phyloP scores from a whole-genome alignment of 2,113 vertebrate species.

The Leptobrachium leishanense region DNA sequence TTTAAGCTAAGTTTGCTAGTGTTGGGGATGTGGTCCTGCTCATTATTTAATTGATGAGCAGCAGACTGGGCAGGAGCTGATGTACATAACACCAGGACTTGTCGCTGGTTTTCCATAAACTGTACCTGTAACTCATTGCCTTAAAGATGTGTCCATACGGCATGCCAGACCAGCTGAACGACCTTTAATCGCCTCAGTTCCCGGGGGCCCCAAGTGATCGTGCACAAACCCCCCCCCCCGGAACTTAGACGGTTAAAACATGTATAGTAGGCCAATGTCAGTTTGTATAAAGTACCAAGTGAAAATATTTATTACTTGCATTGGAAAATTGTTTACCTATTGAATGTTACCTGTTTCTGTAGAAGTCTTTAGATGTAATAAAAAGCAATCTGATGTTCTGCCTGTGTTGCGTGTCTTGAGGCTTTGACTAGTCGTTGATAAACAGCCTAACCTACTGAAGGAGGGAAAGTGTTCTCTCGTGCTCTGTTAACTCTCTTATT shows the following conservation, averaged over 20 bases:
- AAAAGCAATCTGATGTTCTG: constrained; percentile 83
- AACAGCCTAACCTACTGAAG: not conserved
- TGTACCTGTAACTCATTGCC: constrained; percentile 89
- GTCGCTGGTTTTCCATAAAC: constrained; percentile 67
- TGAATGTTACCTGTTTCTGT: constrained; percentile 99
- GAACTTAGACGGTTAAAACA: constrained; percentile 50
- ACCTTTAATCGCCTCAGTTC: constrained; percentile 65
- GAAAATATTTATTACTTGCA: constrained; percentile 99
- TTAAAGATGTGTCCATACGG: constrained; percentile 86
- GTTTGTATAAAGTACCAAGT: constrained; percentile 97
- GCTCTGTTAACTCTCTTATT: too few relatives aligned
- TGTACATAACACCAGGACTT: constrained; percentile 53
- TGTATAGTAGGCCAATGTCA: constrained; percentile 92
- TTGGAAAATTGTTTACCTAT: constrained; percentile 96
- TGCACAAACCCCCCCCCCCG: not conserved
- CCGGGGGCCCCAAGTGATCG: not conserved
- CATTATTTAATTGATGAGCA: constrained; percentile 68
- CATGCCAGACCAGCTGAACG: constrained; percentile 83
- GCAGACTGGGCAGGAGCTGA: constrained; percentile 70
- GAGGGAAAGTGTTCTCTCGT: not conserved
- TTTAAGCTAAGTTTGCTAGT: constrained; percentile 60
- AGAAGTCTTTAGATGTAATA: constrained; percentile 99
- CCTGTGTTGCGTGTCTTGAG: not conserved
- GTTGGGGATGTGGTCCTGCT: constrained; percentile 57
- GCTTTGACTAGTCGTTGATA: not conserved